phyloP scores from a whole-genome alignment of 2,888 invertebrate genomes.

The Corythucha ciliata region DNA sequence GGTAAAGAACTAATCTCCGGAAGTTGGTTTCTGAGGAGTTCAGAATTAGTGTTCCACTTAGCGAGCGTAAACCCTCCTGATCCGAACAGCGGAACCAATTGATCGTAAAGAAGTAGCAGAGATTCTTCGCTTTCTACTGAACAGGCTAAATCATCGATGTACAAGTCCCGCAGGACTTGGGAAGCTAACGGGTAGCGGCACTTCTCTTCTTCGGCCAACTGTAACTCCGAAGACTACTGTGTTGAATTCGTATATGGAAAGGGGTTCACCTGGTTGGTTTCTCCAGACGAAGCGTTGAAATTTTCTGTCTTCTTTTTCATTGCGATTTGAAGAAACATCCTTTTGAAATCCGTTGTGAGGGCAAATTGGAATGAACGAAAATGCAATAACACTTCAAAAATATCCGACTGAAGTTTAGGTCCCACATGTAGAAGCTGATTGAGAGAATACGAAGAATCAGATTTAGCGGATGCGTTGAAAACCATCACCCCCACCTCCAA shows the following conservation, averaged over 20 bases:
- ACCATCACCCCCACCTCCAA: too few species aligned
- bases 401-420: too few species aligned
- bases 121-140: constrained; percentile 3
- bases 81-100: constrained; percentile 9
- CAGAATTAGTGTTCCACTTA: constrained; percentile 18
- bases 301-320: constrained; percentile 4
- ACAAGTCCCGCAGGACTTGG: not conserved
- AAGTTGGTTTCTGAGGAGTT: too few species aligned
- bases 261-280: not conserved
- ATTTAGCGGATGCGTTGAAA: too few species aligned
- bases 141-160: constrained; percentile 17
- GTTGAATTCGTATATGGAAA: not conserved
- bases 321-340: too few species aligned
- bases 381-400: too few species aligned
- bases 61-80: constrained; percentile 18
- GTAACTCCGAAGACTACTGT: constrained; percentile 8
- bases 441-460: too few species aligned
- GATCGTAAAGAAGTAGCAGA: not conserved
- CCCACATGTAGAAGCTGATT: too few species aligned
- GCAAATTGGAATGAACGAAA: too few species aligned
- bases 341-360: too few species aligned
- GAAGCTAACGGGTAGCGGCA: not conserved
- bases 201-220: not conserved
- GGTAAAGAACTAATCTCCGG: too few species aligned
- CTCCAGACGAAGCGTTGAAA: constrained; percentile 1